phyloP scores from a whole-genome alignment of 2,888 invertebrate genomes.

The Cerastis rubricosa region DNA sequence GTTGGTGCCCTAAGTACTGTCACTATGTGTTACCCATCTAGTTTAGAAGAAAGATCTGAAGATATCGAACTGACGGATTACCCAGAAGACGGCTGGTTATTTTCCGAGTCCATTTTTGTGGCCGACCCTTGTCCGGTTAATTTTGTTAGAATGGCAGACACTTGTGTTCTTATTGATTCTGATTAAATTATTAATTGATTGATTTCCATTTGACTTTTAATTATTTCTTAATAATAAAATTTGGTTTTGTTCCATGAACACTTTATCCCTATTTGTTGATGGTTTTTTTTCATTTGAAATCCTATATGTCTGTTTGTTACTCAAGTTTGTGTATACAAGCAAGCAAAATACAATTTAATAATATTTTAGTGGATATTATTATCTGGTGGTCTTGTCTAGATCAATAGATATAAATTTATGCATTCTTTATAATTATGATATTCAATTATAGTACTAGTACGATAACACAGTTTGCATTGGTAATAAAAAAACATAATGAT shows the following conservation, averaged over 20 bases:
- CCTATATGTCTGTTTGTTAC: too few relatives aligned
- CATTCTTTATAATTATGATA: not conserved
- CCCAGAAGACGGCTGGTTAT: not conserved
- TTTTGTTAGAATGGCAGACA: conserved; percentile 12
- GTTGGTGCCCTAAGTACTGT: not conserved
- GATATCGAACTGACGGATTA: not conserved
- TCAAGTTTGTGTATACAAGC: not conserved
- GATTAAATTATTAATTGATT: conserved; percentile 27
- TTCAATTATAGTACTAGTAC: not conserved
- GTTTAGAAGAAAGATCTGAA: not conserved
- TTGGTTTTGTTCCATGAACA: not conserved
- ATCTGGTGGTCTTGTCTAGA: not conserved
- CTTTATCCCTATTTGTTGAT: not conserved
- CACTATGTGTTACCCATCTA: not conserved
- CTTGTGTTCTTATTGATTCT: conserved; percentile 29
- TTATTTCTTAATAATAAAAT: not conserved
- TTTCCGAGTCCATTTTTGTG: not conserved
- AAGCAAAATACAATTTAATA: not conserved
- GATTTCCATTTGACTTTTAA: not conserved
- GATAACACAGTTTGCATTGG: not conserved
- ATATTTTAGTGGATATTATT: not conserved
- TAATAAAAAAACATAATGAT: not conserved
- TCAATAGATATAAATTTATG: too few relatives aligned
- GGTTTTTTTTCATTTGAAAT: not conserved
- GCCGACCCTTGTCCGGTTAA: conserved; percentile 17